A percentile compares a stretch with the other conserved stretches of the same genome.
Evolutionary conservation across 2,113 vertebrate species (phyloP).

Genomic region (Tauraco erythrolophus): DNA sequence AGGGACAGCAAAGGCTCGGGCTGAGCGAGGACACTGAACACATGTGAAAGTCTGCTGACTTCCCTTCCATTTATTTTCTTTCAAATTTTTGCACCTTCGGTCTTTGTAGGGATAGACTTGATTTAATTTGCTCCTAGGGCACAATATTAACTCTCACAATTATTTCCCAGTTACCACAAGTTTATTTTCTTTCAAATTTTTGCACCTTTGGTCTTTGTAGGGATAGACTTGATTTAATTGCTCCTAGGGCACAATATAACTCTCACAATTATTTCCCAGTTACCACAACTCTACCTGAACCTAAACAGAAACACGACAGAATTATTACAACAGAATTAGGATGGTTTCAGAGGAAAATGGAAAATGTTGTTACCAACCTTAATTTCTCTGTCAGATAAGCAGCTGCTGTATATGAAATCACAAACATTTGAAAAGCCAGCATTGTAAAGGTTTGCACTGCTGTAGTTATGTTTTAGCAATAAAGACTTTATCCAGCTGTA

Average conservation of each 20-base stretch:
- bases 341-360: neutral
- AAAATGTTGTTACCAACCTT: neutral
- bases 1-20: neutral
- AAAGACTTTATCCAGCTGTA: neutral
- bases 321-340: neutral
- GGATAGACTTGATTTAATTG: neutral
- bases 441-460: neutral
- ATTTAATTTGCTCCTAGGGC: neutral
- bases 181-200: neutral
- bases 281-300: neutral
- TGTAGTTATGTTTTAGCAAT: neutral
- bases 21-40: neutral
- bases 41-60: neutral
- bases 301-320: neutral
- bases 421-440: neutral
- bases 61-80: neutral
- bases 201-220: neutral
- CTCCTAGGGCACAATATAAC: neutral
- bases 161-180: neutral
- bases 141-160: neutral
- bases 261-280: neutral
- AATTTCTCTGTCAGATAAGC: neutral
- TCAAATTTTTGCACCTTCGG: neutral
- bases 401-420: neutral
- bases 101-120: neutral